Conservation (phyloP, 2,113 vertebrate genomes). For the Morone saxatilis region DNA sequence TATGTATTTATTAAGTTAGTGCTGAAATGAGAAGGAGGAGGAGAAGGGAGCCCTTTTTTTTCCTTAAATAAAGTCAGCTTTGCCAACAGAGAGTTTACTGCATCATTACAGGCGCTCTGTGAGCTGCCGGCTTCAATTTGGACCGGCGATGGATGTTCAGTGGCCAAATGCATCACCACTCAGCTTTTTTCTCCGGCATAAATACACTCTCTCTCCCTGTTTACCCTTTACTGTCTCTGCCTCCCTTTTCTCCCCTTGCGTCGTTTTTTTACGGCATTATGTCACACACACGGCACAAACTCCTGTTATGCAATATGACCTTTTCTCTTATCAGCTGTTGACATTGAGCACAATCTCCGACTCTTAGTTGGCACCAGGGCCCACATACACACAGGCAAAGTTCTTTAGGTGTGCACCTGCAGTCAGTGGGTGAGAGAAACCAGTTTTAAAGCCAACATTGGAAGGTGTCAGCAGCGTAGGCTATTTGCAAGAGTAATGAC, state of each 20-base stretch:
- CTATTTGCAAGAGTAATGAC: constrained; percentile 32
- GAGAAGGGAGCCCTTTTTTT: not conserved
- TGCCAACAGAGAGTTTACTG: constrained; percentile 56
- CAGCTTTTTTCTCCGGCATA: constrained; percentile 32
- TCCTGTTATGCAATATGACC: constrained; percentile 73
- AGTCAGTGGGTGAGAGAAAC: constrained; percentile 60
- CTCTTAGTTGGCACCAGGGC: constrained; percentile 36
- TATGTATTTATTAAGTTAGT: constrained; percentile 51
- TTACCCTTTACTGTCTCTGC: constrained; percentile 7
- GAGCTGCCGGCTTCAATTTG: constrained; percentile 64
- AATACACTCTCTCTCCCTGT: constrained; percentile 1
- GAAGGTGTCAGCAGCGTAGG: not conserved
- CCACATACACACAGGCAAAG: constrained; percentile 47
- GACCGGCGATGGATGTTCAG: constrained; percentile 28
- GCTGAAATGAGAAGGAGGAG: constrained; percentile 35
- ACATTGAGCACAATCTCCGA: constrained; percentile 56
- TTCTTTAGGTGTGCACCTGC: constrained; percentile 53
- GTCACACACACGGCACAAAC: constrained; percentile 56
- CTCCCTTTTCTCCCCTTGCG: constrained; percentile 9
- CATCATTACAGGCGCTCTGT: constrained; percentile 47
- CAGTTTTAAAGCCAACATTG: constrained; percentile 32
- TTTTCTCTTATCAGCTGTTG: constrained; percentile 80
- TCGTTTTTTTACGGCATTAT: constrained; percentile 48
- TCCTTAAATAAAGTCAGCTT: constrained; percentile 13
- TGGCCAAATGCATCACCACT: constrained; percentile 46